phyloP scores from a whole-genome alignment of 2,888 invertebrate species.

The Trachelus troglodyta region DNA sequence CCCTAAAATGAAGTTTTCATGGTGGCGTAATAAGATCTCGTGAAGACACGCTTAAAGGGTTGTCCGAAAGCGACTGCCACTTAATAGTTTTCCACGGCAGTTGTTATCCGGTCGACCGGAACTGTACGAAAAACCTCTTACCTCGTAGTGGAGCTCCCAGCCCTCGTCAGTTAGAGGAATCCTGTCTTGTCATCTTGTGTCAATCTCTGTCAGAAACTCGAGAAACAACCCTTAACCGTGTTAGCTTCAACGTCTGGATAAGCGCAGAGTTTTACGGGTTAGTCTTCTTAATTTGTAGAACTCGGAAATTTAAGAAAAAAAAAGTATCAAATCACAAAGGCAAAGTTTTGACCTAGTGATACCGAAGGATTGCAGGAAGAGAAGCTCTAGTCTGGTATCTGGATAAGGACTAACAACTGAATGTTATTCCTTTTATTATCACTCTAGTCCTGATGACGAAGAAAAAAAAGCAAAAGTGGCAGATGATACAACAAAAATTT shows the following conservation, averaged over 20 bases:
- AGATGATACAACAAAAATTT: not conserved
- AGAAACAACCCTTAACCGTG: not conserved
- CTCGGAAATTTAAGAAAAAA: not conserved
- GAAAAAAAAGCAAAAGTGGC: not conserved
- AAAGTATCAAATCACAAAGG: not conserved
- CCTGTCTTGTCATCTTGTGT: conserved; percentile 12
- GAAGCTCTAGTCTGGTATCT: not conserved
- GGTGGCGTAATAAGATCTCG: conserved; percentile 77
- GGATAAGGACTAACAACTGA: not conserved
- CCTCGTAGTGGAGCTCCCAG: conserved; percentile 36
- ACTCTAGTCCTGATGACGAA: not conserved
- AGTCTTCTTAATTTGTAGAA: not conserved
- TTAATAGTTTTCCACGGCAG: not conserved
- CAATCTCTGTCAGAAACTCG: conserved; percentile 1
- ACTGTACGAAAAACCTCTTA: conserved; percentile 37
- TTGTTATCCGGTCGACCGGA: not conserved
- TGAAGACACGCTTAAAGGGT: conserved; percentile 67
- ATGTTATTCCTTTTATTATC: not conserved
- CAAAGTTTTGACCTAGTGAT: not conserved
- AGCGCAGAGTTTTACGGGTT: too few relatives aligned
- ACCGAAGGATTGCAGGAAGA: not conserved
- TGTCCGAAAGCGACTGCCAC: conserved; percentile 13
- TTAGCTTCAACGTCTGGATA: not conserved
- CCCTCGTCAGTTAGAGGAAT: conserved; percentile 26
- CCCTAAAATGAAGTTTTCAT: conserved; percentile 71